These are phyloP conservation scores for Meteorus colon DNA, from an alignment of 2,888 invertebrate genomes.

Conservation along the genomic window DNA sequence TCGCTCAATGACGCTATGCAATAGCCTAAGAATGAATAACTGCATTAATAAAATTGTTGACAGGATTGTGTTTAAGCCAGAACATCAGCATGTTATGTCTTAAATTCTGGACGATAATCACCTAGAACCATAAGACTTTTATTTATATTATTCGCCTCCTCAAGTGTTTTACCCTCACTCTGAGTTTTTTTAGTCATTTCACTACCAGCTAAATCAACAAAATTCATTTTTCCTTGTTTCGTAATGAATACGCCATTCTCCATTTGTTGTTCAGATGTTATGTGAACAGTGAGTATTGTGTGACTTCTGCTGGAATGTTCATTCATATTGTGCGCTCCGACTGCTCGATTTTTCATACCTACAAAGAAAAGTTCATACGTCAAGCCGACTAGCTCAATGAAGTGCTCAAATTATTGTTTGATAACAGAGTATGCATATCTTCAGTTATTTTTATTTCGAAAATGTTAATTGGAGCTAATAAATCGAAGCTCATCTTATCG, in stretches of 20 bases:
- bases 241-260: conserved; percentile 89
- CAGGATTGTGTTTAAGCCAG: too few relatives aligned
- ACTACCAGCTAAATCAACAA: conserved; percentile 97
- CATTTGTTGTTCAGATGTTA: conserved; percentile 87
- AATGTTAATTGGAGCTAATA: too few relatives aligned
- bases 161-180: conserved; percentile 89
- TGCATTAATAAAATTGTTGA: background rate
- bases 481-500: too few relatives aligned
- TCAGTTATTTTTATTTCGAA: too few relatives aligned
- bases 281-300: conserved; percentile 91
- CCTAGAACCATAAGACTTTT: conserved; percentile 95
- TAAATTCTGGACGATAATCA: conserved; percentile 69
- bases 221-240: conserved; percentile 95
- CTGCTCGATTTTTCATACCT: conserved; percentile 93
- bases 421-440: too few relatives aligned
- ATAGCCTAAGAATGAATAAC: conserved; percentile 80
- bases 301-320: conserved; percentile 95
- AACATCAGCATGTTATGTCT: background rate
- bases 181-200: conserved; percentile 95
- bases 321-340: conserved; percentile 94
- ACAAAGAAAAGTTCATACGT: conserved; percentile 43
- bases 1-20: conserved; percentile 95
- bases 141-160: conserved; percentile 97
- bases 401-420: too few relatives aligned
- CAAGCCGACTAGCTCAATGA: too few relatives aligned